phyloP scores from a whole-genome alignment of 2,113 vertebrate species.

The Thunnus maccoyii region DNA sequence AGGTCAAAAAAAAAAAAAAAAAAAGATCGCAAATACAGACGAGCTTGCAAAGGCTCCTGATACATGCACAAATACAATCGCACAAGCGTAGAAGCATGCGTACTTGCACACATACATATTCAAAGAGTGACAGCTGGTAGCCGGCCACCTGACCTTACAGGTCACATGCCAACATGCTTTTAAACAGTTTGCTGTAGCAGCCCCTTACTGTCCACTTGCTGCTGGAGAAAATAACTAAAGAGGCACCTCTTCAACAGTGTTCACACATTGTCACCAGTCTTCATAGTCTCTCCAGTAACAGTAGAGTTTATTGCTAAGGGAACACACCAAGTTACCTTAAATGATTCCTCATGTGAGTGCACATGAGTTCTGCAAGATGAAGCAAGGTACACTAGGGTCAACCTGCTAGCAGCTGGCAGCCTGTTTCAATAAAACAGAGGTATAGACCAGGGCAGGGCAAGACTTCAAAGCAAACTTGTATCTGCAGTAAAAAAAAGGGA shows the following conservation, averaged over 20 bases:
- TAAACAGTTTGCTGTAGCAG: slow-evolving; percentile 14
- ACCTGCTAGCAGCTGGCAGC: slow-evolving; percentile 44
- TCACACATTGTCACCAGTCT: slow-evolving; percentile 38
- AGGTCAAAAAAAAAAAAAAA: slow-evolving; percentile 67
- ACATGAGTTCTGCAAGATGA: slow-evolving; percentile 9
- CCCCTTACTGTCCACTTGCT: slow-evolving; percentile 43
- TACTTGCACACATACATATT: slow-evolving; percentile 5
- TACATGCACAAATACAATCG: slow-evolving; percentile 6
- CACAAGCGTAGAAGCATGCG: not conserved
- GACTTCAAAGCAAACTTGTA: slow-evolving; percentile 57
- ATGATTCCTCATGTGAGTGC: slow-evolving; percentile 43
- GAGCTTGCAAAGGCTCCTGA: slow-evolving; percentile 36
- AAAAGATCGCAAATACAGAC: slow-evolving; percentile 19
- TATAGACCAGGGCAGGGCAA: slow-evolving; percentile 23
- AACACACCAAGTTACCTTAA: slow-evolving; percentile 27
- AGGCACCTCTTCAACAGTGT: slow-evolving; percentile 12
- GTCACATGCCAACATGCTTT: slow-evolving; percentile 68
- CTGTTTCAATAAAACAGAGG: slow-evolving; percentile 39
- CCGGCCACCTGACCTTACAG: slow-evolving; percentile 66
- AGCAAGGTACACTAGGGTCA: slow-evolving; percentile 31
- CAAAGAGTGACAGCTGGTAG: slow-evolving; percentile 78
- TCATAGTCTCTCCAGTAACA: not conserved
- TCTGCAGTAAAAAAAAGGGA: slow-evolving; percentile 29
- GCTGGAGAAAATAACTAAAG: slow-evolving; percentile 19
- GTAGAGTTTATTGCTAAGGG: slow-evolving; percentile 5